phyloP scores from a whole-genome alignment of 2,888 invertebrate genomes.

The Acleris sparsana region DNA sequence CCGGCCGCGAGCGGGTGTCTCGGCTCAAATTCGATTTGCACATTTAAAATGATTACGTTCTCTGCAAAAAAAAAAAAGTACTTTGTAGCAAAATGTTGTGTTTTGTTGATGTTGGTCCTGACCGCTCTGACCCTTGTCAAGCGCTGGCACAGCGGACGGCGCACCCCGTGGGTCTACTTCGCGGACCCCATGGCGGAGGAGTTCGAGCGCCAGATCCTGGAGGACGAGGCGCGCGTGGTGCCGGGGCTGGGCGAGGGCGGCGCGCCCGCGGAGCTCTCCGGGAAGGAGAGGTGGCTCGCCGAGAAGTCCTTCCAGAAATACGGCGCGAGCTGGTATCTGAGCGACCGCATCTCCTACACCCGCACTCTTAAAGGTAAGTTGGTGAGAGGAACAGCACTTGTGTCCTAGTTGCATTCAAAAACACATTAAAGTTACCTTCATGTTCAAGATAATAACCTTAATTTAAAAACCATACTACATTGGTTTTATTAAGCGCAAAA shows the following conservation, averaged over 20 bases:
- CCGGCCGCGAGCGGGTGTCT: conserved; percentile 48
- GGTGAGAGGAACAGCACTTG: conserved; percentile 11
- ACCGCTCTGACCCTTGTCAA: conserved; percentile 66
- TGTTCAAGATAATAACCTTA: too few relatives aligned
- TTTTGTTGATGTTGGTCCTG: conserved; percentile 62
- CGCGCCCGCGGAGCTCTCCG: conserved; percentile 86
- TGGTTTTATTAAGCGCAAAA: too few relatives aligned
- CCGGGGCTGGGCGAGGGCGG: conserved; percentile 89
- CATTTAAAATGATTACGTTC: conserved; percentile 66
- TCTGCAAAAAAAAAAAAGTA: conserved; percentile 73
- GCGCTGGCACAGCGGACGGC: conserved; percentile 72
- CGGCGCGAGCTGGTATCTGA: conserved; percentile 94
- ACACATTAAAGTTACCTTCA: too few relatives aligned
- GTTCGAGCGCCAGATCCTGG: conserved; percentile 79
- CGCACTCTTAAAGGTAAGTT: conserved; percentile 86
- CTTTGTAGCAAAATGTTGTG: conserved; percentile 61
- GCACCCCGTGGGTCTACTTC: conserved; percentile 54
- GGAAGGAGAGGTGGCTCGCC: conserved; percentile 85
- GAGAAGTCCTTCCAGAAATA: conserved; percentile 90
- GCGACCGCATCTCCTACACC: conserved; percentile 93
- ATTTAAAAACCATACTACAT: too few relatives aligned
- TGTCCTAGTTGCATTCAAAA: too few relatives aligned
- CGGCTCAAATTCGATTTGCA: conserved; percentile 33
- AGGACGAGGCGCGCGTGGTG: conserved; percentile 86
- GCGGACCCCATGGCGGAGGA: conserved; percentile 53